Evolutionary conservation across 2,113 vertebrate genomes (phyloP), one percentile per base, ranked within the genome.

Genomic region (Phodopus roborovskii): DNA sequence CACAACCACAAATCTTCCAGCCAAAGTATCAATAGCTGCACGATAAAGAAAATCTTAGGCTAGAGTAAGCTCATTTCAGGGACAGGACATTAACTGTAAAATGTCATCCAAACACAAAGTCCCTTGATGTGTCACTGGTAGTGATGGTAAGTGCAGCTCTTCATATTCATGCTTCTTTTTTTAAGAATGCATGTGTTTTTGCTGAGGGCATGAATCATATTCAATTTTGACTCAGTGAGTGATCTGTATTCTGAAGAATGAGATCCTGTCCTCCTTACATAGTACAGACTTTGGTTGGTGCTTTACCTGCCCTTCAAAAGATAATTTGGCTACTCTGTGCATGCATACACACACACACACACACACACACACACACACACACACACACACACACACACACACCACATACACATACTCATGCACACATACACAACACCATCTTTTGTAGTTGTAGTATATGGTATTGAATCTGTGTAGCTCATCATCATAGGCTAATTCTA

Each of bases 251-350:
- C 62, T 91, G 50, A 58, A 71, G 50, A 95, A 87, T 39, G 58
- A 20, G 39, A 50, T 56, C 20, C 33, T 50, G 5, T 86, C 9
- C 15, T 68, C 66, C 30, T 78, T 73, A 68, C 7, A 84, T 68
- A 78, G 15, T 86, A 70, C 58, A 71, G 66, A n/a, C 74, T 62
- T 91, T 78, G 79, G 33, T 78, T 91, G 62, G 39, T 28, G 33
- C n/a, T 90, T 77, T 60, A 90, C n/a, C 45, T 90, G 60, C 60
- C 28, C 56, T 91, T 62, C 19, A 91, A 22, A 36, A 95, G 73
- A 53, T 7, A 91, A 50, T 58, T 91, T 11, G 17, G 36, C 26
- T 79, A 78, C n/a, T 39, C 50, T n/a, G 64, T 86, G 50, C 8
- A 12, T 3, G 2, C 7, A 9, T 7, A 8, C 70, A 11, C 9